Conservation (phyloP, 2,888 invertebrate genomes). For the Xestia sexstrigata region DNA sequence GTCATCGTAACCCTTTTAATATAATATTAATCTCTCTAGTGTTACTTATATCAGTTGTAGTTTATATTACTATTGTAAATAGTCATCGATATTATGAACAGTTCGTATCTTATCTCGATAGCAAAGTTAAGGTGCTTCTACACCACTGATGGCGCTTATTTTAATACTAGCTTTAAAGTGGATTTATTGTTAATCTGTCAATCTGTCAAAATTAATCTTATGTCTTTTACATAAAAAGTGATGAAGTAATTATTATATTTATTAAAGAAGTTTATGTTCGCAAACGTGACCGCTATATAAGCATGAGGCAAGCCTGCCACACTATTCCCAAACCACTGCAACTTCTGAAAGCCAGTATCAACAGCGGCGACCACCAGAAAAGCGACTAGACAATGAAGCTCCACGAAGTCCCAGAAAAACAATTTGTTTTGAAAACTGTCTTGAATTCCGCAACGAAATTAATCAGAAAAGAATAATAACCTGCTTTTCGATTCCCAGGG, state of each 20-base stretch:
- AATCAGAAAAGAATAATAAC: too few species aligned
- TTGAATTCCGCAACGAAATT: too few species aligned
- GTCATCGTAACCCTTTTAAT: constrained; percentile 36
- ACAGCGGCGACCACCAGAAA: too few species aligned
- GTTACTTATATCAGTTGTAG: constrained; percentile 6
- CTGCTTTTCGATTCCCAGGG: not conserved
- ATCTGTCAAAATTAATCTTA: constrained; percentile 6
- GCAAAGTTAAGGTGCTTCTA: constrained; percentile 25
- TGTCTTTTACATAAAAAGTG: not conserved
- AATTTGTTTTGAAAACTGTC: too few species aligned
- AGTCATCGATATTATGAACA: constrained; percentile 32
- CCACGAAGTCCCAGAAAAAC: too few species aligned
- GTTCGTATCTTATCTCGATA: constrained; percentile 51
- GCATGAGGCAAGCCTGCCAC: not conserved
- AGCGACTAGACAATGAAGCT: too few species aligned
- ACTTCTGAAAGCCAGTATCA: too few species aligned
- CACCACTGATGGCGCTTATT: constrained; percentile 13
- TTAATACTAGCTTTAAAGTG: constrained; percentile 13
- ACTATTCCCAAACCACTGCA: too few species aligned
- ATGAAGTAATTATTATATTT: too few species aligned
- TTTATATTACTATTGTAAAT: constrained; percentile 44
- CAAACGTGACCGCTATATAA: not conserved
- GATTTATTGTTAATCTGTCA: constrained; percentile 26
- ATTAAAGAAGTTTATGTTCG: not conserved
- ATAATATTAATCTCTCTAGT: constrained; percentile 9